A percentile compares a stretch with the other conserved stretches of the same genome.
These are phyloP conservation scores for Leucophenga maculata DNA, from an alignment of 2,888 invertebrate genomes.

Conservation along the genomic window DNA sequence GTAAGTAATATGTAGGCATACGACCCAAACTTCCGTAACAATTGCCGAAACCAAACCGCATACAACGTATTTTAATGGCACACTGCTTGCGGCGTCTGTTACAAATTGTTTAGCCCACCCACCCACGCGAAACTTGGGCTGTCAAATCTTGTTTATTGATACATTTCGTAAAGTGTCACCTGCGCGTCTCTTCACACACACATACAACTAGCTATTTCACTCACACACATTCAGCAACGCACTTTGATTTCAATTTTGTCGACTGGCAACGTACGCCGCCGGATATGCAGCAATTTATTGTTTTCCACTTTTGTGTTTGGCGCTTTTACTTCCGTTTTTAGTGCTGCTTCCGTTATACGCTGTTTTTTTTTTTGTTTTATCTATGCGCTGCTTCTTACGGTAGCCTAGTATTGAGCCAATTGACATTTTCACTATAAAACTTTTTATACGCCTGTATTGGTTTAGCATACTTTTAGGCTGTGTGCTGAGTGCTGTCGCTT, in stretches of 20 bases:
- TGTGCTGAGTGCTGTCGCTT: background rate
- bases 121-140: background rate
- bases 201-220: too few relatives aligned
- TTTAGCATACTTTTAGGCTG: conserved; percentile 12
- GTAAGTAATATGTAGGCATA: background rate
- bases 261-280: conserved; percentile 23
- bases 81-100: conserved; percentile 38
- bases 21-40: background rate
- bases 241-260: conserved; percentile 60
- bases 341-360: conserved; percentile 45
- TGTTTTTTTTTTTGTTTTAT: conserved; percentile 4
- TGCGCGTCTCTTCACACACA: background rate
- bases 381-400: conserved; percentile 36
- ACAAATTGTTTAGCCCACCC: background rate
- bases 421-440: conserved; percentile 43
- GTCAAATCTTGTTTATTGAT: conserved; percentile 54
- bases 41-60: conserved; percentile 28
- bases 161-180: conserved; percentile 29
- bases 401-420: conserved; percentile 61
- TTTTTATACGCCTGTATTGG: conserved; percentile 30
- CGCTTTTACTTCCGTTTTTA: conserved; percentile 7
- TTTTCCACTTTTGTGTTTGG: conserved; percentile 57
- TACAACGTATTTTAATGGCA: conserved; percentile 39
- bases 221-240: conserved; percentile 32
- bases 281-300: conserved; percentile 57